Conservation (phyloP, 2,797 vertebrate species). For the Pangasius mekongensis region DNA sequence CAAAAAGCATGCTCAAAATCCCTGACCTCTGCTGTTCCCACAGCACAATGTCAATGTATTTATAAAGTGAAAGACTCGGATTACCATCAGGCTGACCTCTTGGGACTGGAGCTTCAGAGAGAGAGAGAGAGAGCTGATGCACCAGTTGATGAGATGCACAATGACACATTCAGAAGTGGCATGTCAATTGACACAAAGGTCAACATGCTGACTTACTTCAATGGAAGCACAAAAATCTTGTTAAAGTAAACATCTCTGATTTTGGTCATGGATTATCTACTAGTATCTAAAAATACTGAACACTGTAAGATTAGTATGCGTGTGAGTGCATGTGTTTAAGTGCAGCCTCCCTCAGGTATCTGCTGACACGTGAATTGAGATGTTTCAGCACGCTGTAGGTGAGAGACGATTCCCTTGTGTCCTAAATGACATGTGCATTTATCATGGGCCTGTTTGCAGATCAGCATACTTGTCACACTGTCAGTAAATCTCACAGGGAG, state of each 20-base stretch:
- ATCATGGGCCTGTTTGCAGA: slow-evolving; percentile 68
- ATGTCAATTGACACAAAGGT: slow-evolving; percentile 10
- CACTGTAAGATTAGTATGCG: slow-evolving; percentile 1
- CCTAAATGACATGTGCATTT: slow-evolving; percentile 65
- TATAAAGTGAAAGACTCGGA: slow-evolving; percentile 63
- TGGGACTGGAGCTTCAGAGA: slow-evolving; percentile 19
- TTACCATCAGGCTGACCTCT: slow-evolving; percentile 51
- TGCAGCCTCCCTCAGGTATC: slow-evolving; percentile 34
- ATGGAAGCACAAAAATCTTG: neutral
- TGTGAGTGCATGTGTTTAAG: slow-evolving; percentile 30
- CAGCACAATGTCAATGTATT: slow-evolving; percentile 72
- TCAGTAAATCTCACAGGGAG: slow-evolving; percentile 67
- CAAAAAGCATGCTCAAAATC: slow-evolving; percentile 63
- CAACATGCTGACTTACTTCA: neutral
- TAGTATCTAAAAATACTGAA: slow-evolving; percentile 1
- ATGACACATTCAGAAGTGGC: slow-evolving; percentile 15
- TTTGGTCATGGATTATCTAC: neutral
- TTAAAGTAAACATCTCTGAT: neutral
- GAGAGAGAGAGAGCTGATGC: slow-evolving; percentile 33
- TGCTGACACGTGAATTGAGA: slow-evolving; percentile 47
- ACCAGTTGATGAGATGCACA: slow-evolving; percentile 17
- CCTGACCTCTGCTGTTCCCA: slow-evolving; percentile 62
- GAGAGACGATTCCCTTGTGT: slow-evolving; percentile 63
- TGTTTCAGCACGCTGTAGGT: neutral
- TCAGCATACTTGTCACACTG: slow-evolving; percentile 68